Evolutionary conservation across 2,888 invertebrate genomes (phyloP).

Genomic region (Cephonodes hylas): DNA sequence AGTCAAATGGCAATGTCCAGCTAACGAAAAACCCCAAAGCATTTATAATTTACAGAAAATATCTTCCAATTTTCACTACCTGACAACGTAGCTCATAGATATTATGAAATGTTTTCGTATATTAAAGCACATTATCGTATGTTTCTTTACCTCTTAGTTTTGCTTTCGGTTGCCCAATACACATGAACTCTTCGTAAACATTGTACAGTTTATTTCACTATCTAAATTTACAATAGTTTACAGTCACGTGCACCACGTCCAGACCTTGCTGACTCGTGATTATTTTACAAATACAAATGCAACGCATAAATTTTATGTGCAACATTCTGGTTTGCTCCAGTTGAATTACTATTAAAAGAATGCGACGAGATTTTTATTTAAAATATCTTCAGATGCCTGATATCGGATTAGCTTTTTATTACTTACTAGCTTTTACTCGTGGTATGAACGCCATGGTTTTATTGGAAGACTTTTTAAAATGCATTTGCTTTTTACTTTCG

Average conservation of each 20-base stretch:
- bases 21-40: too few species aligned
- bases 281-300: slow-evolving; percentile 18
- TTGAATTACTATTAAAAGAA: neutral
- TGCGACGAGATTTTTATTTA: neutral
- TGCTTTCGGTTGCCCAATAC: neutral
- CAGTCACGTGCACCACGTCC: slow-evolving; percentile 24
- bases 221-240: slow-evolving; percentile 18
- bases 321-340: neutral
- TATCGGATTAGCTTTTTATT: slow-evolving; percentile 3
- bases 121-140: neutral
- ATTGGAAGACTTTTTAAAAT: neutral
- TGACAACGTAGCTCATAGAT: too few species aligned
- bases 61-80: too few species aligned
- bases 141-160: neutral
- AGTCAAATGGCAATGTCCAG: too few species aligned
- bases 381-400: neutral
- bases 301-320: neutral
- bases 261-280: slow-evolving; percentile 25
- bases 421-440: neutral
- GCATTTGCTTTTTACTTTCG: too few species aligned
- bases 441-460: neutral
- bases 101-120: too few species aligned
- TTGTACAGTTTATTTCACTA: slow-evolving; percentile 21
- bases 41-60: too few species aligned
- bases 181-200: slow-evolving; percentile 19